Evolutionary conservation across 2,797 vertebrate species (phyloP), one percentile per base, ranked within the genome.

Genomic region (Trematomus bernacchii): DNA sequence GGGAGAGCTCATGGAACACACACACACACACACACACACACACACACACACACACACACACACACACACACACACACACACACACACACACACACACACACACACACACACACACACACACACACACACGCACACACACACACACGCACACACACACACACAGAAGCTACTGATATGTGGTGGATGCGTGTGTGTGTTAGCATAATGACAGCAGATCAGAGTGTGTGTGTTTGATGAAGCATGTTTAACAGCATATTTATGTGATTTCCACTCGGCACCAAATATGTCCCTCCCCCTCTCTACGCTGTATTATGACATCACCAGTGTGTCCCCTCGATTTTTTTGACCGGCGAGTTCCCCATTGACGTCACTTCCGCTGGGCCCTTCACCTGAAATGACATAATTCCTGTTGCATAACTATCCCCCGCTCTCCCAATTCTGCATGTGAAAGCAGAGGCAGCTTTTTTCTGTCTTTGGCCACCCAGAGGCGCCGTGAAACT

Each of bases 321-420:
- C 58, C 19, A 30, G 30, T 6, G 80, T 71, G 86, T 88, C 82
- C 86, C 85, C 79, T 84, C 16, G 21, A 80, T 80, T 87, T 85
- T 87, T 85, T 82, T 75, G 76, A 40, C 48, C 60, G 10, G 66
- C 27, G 8, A 78, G 69, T 77, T 59, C 64, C 61, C 63, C 19
- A 0, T 23, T 85, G 88, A 91, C 66, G 86, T 91, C 88, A 90
- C 79, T 88, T 91, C 84, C 40, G n/a, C 43, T 3, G 11, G 62
- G 76, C 50, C 77, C 76, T 91, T 92, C 80, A 91, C 89, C 91
- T 87, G 89, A 89, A 86, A 73, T 86, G 86, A 85, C 88, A 86
- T 84, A 58, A 70, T 65, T 52, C 54, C 46, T 76, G 70, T 91
- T 92, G 74, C 83, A 58, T 91, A 91, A 91, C 84, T 12, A 69